Percentiles rank a stretch among this genome's conserved stretches.
Conservation (phyloP, 2,888 invertebrate genomes). For the Synanthedon andrenaeformis region DNA sequence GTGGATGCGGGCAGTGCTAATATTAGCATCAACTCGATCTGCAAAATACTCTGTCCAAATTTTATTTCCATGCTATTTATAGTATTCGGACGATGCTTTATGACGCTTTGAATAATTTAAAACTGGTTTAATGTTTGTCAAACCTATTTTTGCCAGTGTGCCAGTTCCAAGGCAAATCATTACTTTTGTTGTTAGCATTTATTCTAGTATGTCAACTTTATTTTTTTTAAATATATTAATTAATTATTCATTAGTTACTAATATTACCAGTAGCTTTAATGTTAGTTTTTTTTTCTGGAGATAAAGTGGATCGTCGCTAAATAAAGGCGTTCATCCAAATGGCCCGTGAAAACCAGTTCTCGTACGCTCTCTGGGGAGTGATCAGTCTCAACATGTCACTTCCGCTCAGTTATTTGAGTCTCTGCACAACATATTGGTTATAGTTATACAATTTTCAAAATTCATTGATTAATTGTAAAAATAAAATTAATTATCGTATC, state of each 20-base stretch:
- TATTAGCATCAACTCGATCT: conserved; percentile 16
- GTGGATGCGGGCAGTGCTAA: not conserved
- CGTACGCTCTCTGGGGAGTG: conserved; percentile 42
- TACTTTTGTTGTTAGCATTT: no score
- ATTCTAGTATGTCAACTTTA: no score
- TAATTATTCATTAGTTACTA: no score
- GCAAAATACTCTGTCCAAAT: conserved; percentile 35
- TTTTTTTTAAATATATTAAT: no score
- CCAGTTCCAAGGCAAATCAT: no score
- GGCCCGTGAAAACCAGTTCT: conserved; percentile 42
- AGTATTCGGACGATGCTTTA: conserved; percentile 37
- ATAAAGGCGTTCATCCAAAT: conserved; percentile 48
- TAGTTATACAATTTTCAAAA: conserved; percentile 54
- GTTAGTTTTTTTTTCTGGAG: conserved; percentile 19
- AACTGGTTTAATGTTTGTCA: conserved; percentile 12
- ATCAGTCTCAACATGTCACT: conserved; percentile 50
- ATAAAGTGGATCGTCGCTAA: conserved; percentile 37
- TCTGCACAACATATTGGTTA: conserved; percentile 54
- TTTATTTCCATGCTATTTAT: conserved; percentile 36
- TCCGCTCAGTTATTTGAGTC: conserved; percentile 44
- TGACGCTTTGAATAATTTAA: conserved; percentile 33
- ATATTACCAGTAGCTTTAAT: no score
- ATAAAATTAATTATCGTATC: no score
- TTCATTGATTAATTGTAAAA: conserved; percentile 33
- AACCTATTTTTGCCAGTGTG: no score